These are phyloP conservation scores for Macroteleia sp. DNA, from an alignment of 2,888 invertebrate species.

Conservation along the genomic window DNA sequence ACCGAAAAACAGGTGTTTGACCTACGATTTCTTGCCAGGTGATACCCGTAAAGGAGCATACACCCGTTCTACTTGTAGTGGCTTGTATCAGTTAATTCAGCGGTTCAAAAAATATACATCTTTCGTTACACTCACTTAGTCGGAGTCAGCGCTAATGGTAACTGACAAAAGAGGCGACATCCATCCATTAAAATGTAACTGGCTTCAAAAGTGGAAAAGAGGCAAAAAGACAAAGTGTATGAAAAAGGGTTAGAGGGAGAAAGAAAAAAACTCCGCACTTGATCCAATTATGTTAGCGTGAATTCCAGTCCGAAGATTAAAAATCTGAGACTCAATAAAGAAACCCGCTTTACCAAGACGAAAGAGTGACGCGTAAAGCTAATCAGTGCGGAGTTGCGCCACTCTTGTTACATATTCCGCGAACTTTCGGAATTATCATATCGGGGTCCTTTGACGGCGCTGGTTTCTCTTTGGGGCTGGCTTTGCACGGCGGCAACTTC, in stretches of 20 bases:
- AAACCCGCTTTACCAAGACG: constrained; percentile 35
- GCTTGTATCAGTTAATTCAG: constrained; percentile 30
- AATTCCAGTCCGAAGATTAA: constrained; percentile 37
- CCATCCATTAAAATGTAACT: neutral
- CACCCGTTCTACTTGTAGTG: too few relatives aligned
- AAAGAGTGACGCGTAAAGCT: constrained; percentile 55
- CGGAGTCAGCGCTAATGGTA: constrained; percentile 15
- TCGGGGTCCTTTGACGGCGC: constrained; percentile 79
- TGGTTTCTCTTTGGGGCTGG: constrained; percentile 34
- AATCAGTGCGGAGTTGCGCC: constrained; percentile 63
- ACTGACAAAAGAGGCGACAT: constrained; percentile 28
- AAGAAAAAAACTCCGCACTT: constrained; percentile 1
- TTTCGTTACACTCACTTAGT: constrained; percentile 53
- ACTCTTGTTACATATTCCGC: constrained; percentile 81
- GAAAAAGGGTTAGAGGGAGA: neutral
- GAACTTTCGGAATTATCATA: constrained; percentile 81
- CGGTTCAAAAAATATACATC: constrained; percentile 40
- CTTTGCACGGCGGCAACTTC: constrained; percentile 48
- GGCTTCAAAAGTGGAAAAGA: neutral
- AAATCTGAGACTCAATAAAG: constrained; percentile 47
- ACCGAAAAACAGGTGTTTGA: constrained; percentile 56
- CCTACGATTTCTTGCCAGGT: constrained; percentile 52
- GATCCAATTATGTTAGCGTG: constrained; percentile 27
- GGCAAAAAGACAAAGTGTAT: too few relatives aligned
- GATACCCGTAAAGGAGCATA: constrained; percentile 37